Conservation (phyloP, 2,888 invertebrate species). For the Blomia tropicalis region DNA sequence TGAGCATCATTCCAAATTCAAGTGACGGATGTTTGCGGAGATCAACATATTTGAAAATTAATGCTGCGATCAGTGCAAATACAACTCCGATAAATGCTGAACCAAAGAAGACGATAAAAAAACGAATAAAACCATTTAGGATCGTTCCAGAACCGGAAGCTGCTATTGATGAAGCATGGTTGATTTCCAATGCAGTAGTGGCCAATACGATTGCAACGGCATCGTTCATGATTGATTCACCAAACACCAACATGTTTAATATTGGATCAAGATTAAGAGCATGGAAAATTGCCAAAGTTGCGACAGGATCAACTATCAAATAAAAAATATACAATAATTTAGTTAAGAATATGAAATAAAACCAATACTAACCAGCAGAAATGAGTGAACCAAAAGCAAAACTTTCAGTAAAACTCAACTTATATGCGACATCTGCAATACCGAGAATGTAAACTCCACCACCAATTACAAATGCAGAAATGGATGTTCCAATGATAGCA, state of each 20-base stretch:
- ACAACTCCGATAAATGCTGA: conserved; percentile 90
- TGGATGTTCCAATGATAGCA: conserved; percentile 90
- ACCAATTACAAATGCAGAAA: conserved; percentile 91
- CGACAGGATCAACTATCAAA: conserved; percentile 93
- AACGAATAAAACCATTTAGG: conserved; percentile 61
- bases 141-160: conserved; percentile 63
- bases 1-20: conserved; percentile 95
- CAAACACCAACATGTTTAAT: conserved; percentile 97
- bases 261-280: conserved; percentile 92
- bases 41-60: conserved; percentile 71
- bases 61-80: conserved; percentile 79
- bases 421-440: conserved; percentile 57
- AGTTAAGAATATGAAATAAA: background rate
- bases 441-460: conserved; percentile 88
- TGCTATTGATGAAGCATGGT: conserved; percentile 23
- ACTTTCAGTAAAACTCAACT: conserved; percentile 81
- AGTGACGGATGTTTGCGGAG: conserved; percentile 89
- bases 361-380: conserved; percentile 49
- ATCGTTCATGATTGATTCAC: conserved; percentile 88
- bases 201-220: conserved; percentile 95
- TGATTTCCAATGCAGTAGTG: conserved; percentile 40
- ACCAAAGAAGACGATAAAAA: conserved; percentile 94
- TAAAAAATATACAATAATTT: background rate
- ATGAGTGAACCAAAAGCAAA: conserved; percentile 96
- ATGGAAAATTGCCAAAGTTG: conserved; percentile 95